These are phyloP conservation scores for Hippoglossus hippoglossus DNA, from an alignment of 2,797 vertebrate species.

Conservation along the genomic window DNA sequence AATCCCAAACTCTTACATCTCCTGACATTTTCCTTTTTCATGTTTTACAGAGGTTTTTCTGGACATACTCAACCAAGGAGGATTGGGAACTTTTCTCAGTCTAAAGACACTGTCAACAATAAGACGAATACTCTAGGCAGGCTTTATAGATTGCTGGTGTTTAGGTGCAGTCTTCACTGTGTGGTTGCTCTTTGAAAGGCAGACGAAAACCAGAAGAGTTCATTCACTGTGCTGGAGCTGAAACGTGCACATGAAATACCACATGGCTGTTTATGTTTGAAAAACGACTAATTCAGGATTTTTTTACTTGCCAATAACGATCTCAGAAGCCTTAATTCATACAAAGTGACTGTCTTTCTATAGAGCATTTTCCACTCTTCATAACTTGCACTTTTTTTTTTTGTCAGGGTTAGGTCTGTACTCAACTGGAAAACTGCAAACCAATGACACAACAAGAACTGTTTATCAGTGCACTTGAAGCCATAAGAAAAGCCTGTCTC, in stretches of 20 bases:
- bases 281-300: constrained; percentile 50
- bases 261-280: constrained; percentile 27
- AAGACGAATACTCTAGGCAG: constrained; percentile 40
- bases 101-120: constrained; percentile 31
- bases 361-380: constrained; percentile 51
- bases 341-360: constrained; percentile 48
- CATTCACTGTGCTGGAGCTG: constrained; percentile 24
- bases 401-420: constrained; percentile 18
- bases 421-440: constrained; percentile 46
- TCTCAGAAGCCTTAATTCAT: constrained; percentile 78
- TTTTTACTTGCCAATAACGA: constrained; percentile 50
- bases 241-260: constrained; percentile 50
- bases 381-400: constrained; percentile 17
- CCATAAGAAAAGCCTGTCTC: constrained; percentile 55
- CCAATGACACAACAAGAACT: constrained; percentile 28
- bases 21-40: constrained; percentile 3
- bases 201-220: constrained; percentile 41
- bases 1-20: background rate
- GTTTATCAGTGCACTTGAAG: constrained; percentile 43
- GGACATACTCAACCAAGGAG: constrained; percentile 43
- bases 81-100: constrained; percentile 43
- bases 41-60: constrained; percentile 64
- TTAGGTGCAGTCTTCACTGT: constrained; percentile 36
- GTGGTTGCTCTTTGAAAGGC: constrained; percentile 54
- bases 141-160: constrained; percentile 42